Conservation (phyloP, 1,140 invertebrate species). For the Acromyrmex heyeri region DNA sequence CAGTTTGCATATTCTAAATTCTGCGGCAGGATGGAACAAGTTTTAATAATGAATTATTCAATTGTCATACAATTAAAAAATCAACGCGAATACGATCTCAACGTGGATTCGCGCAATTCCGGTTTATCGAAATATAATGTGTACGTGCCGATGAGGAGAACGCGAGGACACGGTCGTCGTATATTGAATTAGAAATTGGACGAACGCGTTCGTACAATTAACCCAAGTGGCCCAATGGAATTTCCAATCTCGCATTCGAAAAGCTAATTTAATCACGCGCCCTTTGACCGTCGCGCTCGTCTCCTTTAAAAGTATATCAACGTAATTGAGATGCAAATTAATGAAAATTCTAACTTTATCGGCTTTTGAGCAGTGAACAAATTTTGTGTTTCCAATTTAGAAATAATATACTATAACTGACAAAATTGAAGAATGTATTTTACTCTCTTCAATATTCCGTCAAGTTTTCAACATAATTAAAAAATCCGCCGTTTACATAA, state of each 20-base stretch:
- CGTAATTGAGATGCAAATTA: conserved; percentile 51
- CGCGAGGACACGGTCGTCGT: conserved; percentile 25
- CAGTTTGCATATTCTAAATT: neutral
- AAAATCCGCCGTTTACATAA: neutral
- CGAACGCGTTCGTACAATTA: conserved; percentile 50
- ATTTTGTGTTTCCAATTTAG: neutral
- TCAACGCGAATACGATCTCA: conserved; percentile 18
- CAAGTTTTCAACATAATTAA: neutral
- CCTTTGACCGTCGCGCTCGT: conserved; percentile 45
- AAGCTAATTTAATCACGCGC: conserved; percentile 59
- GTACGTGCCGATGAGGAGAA: neutral
- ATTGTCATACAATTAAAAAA: neutral
- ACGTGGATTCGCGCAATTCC: neutral
- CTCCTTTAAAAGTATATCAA: conserved; percentile 41
- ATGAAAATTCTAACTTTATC: conserved; percentile 35
- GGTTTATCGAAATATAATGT: conserved; percentile 8
- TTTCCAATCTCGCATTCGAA: conserved; percentile 54
- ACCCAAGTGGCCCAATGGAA: conserved; percentile 52
- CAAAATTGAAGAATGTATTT: neutral
- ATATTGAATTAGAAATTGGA: conserved; percentile 60
- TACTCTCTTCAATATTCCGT: neutral
- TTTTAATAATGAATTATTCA: conserved; percentile 30
- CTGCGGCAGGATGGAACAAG: neutral
- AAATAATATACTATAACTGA: neutral
- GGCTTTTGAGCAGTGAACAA: neutral